Evolutionary conservation across 2,113 vertebrate species (phyloP).

Genomic region (Tenrec ecaudatus): DNA sequence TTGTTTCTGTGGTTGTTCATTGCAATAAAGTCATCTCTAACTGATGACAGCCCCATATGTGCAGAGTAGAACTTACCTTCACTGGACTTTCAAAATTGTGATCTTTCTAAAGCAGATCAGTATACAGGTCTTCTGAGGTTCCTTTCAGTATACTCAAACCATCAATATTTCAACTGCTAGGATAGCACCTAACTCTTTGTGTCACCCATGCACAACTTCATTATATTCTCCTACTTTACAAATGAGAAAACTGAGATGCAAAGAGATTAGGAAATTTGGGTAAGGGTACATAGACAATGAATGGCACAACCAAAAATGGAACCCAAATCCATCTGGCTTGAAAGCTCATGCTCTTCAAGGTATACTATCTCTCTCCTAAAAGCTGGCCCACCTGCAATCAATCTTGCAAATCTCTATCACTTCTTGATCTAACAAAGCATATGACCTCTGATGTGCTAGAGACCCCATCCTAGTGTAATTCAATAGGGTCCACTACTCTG

Average conservation of each 20-base stretch:
- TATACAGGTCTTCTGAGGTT: background rate
- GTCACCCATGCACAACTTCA: background rate
- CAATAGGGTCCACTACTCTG: background rate
- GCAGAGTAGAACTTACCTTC: background rate
- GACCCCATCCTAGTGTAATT: background rate
- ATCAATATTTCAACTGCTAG: background rate
- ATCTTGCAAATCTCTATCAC: background rate
- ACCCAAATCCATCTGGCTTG: background rate
- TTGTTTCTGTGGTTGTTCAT: background rate
- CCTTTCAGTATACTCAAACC: background rate
- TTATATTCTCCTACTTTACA: constrained; percentile 15
- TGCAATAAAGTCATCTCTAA: background rate
- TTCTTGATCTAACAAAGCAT: constrained; percentile 33
- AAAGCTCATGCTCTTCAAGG: constrained; percentile 13
- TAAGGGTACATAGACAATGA: background rate
- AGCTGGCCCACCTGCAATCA: background rate
- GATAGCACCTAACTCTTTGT: background rate
- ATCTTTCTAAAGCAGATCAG: background rate
- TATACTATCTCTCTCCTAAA: background rate
- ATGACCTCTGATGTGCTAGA: background rate
- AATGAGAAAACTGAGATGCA: constrained; percentile 34
- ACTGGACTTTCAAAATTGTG: background rate
- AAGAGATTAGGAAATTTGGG: constrained; percentile 33
- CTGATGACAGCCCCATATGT: background rate
- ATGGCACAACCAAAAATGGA: constrained; percentile 5